phyloP scores from a whole-genome alignment of 2,113 vertebrate genomes.

The Malurus alboscapulatus region DNA sequence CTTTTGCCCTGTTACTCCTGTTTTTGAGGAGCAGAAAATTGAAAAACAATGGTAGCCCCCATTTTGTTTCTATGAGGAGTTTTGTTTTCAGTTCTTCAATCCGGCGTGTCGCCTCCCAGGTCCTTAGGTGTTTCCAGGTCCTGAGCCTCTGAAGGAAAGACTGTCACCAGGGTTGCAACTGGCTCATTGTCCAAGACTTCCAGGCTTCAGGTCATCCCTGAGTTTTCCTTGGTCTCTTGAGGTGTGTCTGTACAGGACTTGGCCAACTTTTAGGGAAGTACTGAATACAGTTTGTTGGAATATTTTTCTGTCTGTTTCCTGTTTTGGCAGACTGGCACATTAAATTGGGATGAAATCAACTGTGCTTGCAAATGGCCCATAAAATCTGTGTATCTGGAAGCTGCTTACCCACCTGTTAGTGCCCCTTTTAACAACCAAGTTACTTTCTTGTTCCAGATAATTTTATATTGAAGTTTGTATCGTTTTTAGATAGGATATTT shows the following conservation, averaged over 20 bases:
- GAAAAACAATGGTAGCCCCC: neutral
- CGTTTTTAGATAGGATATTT: constrained; percentile 34
- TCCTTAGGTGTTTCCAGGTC: neutral
- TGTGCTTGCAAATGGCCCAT: constrained; percentile 14
- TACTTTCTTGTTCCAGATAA: constrained; percentile 22
- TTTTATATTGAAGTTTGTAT: constrained; percentile 32
- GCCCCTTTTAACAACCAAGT: constrained; percentile 8
- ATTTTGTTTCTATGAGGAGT: neutral
- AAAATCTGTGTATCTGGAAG: constrained; percentile 35
- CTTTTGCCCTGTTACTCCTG: accelerated
- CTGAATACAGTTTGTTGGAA: neutral
- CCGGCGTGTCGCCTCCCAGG: accelerated
- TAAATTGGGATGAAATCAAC: constrained; percentile 30
- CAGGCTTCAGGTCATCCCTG: neutral
- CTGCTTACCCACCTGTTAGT: constrained; percentile 24
- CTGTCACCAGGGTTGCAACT: neutral
- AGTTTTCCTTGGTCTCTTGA: neutral
- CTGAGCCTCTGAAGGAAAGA: neutral
- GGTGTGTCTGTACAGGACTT: neutral
- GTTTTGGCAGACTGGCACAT: constrained; percentile 35
- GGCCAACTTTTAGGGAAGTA: neutral
- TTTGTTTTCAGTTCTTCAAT: neutral
- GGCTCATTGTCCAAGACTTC: neutral
- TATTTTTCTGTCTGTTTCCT: neutral
- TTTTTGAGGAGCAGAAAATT: neutral